Evolutionary conservation across 2,797 vertebrate species (phyloP), one percentile per base, ranked within the genome.

Genomic region (Coccyzus lansbergi): DNA sequence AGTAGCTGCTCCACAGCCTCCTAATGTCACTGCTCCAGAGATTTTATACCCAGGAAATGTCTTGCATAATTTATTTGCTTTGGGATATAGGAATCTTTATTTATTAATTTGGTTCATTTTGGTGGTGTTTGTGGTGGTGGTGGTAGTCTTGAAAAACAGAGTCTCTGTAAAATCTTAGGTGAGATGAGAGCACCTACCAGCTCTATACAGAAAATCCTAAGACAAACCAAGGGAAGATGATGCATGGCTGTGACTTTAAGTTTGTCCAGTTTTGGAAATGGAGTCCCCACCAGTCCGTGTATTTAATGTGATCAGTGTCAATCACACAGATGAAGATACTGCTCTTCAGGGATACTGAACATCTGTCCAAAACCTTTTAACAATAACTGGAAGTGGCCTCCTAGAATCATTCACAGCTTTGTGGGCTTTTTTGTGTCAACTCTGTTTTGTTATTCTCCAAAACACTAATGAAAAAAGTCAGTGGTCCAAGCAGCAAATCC

Each of bases 1-100:
- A 93, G 75, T n/a, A 90, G 83, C 74, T 86, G 80, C 86, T 88
- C 63, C 74, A 75, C 56, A 86, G 63, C 29, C 67, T 93, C 92
- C 70, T 90, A 86, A 95, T 62, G 67, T 80, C 22, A 10, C 70
- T 51, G 20, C 63, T 74, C 58, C 38, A 28, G 62, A 93, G 77
- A 26, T 77, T 88, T 95, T 80, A 62, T 83, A 80, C 14, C 7
- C 38, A 77, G 68, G 36, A 82, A 95, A 56, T 20, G 83, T 24
- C 44, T 19, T 60, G 38, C 83, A 92, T 81, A 91, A 89, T 21
- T 68, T 14, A 70, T 86, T 62, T 75, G 36, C 10, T 75, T 94
- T 82, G 6, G 69, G 59, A 88, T 59, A 33, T 8, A 34, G 8
- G 19, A 28, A 26, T 46, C 16, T 59, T 33, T 49, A 19, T 79